Percentiles rank a stretch among this genome's conserved stretches.
Conservation (phyloP, 2,888 invertebrate genomes). For the Cephus nigrinus region DNA sequence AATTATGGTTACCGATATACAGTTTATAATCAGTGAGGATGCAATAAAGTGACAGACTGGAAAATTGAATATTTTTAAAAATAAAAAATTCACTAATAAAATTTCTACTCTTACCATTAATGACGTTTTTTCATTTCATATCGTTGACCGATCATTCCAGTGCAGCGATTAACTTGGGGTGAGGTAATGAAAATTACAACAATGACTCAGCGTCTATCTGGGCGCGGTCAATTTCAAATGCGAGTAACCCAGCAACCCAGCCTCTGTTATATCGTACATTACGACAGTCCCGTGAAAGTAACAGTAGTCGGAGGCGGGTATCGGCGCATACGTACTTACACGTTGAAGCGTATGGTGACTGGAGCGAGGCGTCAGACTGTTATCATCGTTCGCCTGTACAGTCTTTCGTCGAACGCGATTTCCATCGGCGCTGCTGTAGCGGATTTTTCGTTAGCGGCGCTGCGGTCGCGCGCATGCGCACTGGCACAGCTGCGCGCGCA, state of each 20-base stretch:
- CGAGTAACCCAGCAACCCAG: background rate
- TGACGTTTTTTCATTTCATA: background rate
- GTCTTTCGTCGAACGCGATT: conserved; percentile 9
- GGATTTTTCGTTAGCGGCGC: background rate
- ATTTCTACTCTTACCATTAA: background rate
- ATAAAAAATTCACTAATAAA: background rate
- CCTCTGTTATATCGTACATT: conserved; percentile 12
- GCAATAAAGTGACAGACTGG: background rate
- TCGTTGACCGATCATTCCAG: background rate
- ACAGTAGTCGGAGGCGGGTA: conserved; percentile 10
- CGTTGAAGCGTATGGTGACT: too few relatives aligned
- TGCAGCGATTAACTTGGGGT: background rate
- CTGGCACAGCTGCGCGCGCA: background rate
- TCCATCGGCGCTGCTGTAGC: conserved; percentile 12
- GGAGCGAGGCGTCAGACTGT: background rate
- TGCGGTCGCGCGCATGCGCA: background rate
- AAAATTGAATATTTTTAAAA: background rate
- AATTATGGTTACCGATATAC: too few relatives aligned
- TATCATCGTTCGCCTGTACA: background rate
- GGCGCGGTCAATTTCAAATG: background rate
- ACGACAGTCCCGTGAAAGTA: conserved; percentile 25
- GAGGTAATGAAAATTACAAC: background rate
- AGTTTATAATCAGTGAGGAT: background rate
- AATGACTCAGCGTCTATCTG: background rate
- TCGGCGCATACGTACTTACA: background rate